Evolutionary conservation across 2,797 vertebrate genomes (phyloP).

Genomic region (Hippocampus kuda): DNA sequence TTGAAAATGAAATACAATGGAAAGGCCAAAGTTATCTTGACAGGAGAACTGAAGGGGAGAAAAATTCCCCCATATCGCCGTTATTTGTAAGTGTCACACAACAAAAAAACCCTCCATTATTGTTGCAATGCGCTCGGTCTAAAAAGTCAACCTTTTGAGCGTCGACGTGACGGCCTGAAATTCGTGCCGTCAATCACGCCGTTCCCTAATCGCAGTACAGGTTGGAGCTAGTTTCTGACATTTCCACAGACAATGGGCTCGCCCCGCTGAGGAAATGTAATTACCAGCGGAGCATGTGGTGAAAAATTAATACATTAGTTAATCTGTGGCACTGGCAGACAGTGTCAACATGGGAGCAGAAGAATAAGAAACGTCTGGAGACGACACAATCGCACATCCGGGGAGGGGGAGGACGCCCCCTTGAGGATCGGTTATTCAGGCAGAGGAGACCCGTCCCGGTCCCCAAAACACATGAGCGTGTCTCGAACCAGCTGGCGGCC

Average conservation of each 20-base stretch:
- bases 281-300: conserved; percentile 63
- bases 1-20: background rate
- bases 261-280: conserved; percentile 62
- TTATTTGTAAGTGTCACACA: conserved; percentile 28
- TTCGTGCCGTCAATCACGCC: conserved; percentile 64
- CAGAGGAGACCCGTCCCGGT: background rate
- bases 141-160: conserved; percentile 46
- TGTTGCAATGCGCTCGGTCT: conserved; percentile 35
- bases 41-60: background rate
- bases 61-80: background rate
- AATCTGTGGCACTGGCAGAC: conserved; percentile 60
- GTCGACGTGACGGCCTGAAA: conserved; percentile 56
- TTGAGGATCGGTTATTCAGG: conserved; percentile 40
- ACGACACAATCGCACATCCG: background rate
- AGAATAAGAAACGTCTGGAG: conserved; percentile 2
- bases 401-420: background rate
- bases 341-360: conserved; percentile 43
- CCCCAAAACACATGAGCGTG: background rate
- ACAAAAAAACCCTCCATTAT: conserved; percentile 37
- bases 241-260: conserved; percentile 60
- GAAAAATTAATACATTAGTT: conserved; percentile 67
- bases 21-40: background rate
- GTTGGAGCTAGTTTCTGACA: conserved; percentile 65
- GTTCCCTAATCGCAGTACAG: conserved; percentile 58
- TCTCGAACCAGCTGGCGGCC: background rate